A percentile compares a stretch with the other conserved stretches of the same genome.
Conservation (phyloP, 1,140 invertebrate genomes). For the Bursaphelenchus mucronatus region DNA sequence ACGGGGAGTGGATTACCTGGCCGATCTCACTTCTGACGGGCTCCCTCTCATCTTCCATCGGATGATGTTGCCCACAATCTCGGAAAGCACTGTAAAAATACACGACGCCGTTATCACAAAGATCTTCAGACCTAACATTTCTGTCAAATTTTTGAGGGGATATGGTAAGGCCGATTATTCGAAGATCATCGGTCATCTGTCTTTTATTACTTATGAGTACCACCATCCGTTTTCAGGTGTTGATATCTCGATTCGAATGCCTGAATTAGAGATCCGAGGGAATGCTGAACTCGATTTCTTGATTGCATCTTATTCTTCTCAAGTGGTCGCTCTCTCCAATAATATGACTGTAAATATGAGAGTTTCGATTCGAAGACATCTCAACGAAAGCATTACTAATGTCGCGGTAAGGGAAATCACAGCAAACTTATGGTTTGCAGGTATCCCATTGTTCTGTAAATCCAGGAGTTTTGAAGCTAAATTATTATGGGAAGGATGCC, state of each 20-base stretch:
- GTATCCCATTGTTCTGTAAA: slow-evolving; percentile 42
- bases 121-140: slow-evolving; percentile 35
- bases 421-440: slow-evolving; percentile 18
- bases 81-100: slow-evolving; percentile 36
- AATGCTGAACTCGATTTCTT: slow-evolving; percentile 36
- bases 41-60: slow-evolving; percentile 41
- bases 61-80: slow-evolving; percentile 46
- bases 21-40: slow-evolving; percentile 36
- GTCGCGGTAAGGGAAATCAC: slow-evolving; percentile 28
- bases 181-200: neutral
- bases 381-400: slow-evolving; percentile 28
- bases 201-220: neutral
- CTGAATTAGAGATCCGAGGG: slow-evolving; percentile 34
- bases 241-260: slow-evolving; percentile 37
- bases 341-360: slow-evolving; percentile 42
- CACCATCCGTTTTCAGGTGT: slow-evolving; percentile 25
- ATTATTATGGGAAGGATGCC: slow-evolving; percentile 43
- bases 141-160: slow-evolving; percentile 35
- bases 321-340: slow-evolving; percentile 31
- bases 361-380: slow-evolving; percentile 35
- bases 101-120: slow-evolving; percentile 42
- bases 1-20: slow-evolving; percentile 40
- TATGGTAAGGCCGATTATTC: slow-evolving; percentile 8
- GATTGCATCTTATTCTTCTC: slow-evolving; percentile 41
- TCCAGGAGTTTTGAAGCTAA: slow-evolving; percentile 34